Conservation (phyloP, 2,888 invertebrate species). For the Ennomos fuscantarius region DNA sequence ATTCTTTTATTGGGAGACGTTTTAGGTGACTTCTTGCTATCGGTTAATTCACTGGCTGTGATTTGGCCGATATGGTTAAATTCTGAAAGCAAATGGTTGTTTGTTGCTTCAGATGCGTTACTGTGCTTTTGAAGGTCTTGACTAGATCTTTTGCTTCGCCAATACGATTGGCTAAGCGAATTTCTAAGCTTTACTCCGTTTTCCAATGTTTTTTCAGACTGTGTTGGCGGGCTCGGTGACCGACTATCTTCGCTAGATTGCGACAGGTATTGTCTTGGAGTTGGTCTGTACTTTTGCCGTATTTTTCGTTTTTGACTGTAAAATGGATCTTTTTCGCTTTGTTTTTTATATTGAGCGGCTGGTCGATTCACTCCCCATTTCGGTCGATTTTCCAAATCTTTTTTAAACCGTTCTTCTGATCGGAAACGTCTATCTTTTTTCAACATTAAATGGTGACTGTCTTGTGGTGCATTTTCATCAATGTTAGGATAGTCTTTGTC, state of each 20-base stretch:
- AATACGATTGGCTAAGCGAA: constrained; percentile 80
- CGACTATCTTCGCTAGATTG: constrained; percentile 87
- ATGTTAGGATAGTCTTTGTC: constrained; percentile 83
- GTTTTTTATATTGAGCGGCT: constrained; percentile 93
- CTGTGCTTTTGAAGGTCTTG: constrained; percentile 74
- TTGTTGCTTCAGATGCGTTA: constrained; percentile 48
- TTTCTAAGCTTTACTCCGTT: constrained; percentile 71
- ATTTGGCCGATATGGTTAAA: constrained; percentile 81
- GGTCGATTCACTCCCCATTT: constrained; percentile 92
- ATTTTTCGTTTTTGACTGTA: constrained; percentile 90
- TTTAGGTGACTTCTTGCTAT: constrained; percentile 71
- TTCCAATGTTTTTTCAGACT: constrained; percentile 69
- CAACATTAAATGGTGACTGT: constrained; percentile 72
- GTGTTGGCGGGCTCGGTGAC: constrained; percentile 81
- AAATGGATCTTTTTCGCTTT: constrained; percentile 95
- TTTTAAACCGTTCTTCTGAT: constrained; percentile 82
- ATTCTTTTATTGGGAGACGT: constrained; percentile 68
- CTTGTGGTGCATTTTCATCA: constrained; percentile 80
- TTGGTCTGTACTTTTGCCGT: constrained; percentile 87
- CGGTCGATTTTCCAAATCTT: constrained; percentile 87
- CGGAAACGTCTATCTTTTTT: constrained; percentile 83
- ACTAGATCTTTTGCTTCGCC: constrained; percentile 76
- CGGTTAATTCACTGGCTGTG: constrained; percentile 62
- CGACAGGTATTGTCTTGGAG: constrained; percentile 80
- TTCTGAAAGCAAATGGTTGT: constrained; percentile 77